These are phyloP conservation scores for Maniola hyperantus DNA, from an alignment of 2,888 invertebrate species.

Conservation along the genomic window DNA sequence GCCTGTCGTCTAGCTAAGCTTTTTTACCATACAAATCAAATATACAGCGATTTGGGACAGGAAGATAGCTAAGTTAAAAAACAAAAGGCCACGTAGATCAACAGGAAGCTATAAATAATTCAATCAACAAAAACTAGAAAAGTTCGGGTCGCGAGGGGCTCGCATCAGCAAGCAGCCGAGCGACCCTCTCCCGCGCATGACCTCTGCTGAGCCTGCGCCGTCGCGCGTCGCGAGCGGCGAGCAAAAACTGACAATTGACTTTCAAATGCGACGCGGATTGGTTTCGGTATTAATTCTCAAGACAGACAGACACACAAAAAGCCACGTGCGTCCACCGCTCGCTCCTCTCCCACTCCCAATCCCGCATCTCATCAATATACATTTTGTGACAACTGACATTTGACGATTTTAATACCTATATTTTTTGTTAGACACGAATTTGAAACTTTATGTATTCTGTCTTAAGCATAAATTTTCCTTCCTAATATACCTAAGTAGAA, in stretches of 20 bases:
- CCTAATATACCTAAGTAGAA: too few species aligned
- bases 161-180: too few species aligned
- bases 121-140: constrained; percentile 25
- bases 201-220: too few species aligned
- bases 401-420: neutral
- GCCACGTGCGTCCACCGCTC: constrained; percentile 22
- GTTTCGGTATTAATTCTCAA: constrained; percentile 34
- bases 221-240: too few species aligned
- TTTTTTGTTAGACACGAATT: constrained; percentile 2
- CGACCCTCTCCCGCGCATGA: too few species aligned
- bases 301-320: constrained; percentile 36
- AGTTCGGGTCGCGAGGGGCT: too few species aligned
- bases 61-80: neutral
- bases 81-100: constrained; percentile 11
- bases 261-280: constrained; percentile 35
- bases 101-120: constrained; percentile 35
- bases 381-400: constrained; percentile 9
- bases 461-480: too few species aligned
- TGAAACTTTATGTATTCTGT: neutral
- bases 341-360: neutral
- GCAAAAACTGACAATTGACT: constrained; percentile 40
- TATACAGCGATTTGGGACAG: neutral
- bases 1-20: too few species aligned
- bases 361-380: constrained; percentile 20
- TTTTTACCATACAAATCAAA: neutral